These are phyloP conservation scores for Dermatemys mawii DNA, from an alignment of 2,113 vertebrate genomes.

Conservation along the genomic window DNA sequence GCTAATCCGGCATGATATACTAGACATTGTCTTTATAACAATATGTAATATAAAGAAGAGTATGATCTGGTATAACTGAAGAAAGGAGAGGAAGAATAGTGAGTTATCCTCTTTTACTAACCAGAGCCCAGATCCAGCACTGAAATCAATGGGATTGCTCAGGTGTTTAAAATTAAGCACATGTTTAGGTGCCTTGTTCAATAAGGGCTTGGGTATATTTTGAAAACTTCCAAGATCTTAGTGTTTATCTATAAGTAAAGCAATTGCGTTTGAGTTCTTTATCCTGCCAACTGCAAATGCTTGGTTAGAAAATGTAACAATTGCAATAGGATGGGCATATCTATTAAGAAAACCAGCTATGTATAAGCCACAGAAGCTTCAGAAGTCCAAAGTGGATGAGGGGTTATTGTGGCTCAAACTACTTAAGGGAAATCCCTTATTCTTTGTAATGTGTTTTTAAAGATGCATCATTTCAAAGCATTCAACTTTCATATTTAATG, in stretches of 20 bases:
- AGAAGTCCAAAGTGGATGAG: background rate
- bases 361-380: background rate
- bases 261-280: too few relatives aligned
- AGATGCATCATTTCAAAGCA: background rate
- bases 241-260: background rate
- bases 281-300: background rate
- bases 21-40: background rate
- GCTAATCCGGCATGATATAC: background rate
- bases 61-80: background rate
- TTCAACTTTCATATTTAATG: background rate
- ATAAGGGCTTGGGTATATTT: background rate
- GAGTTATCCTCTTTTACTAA: background rate
- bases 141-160: background rate
- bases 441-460: background rate
- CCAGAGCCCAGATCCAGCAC: background rate
- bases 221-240: background rate
- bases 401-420: background rate
- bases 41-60: background rate
- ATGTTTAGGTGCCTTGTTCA: background rate
- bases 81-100: background rate
- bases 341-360: background rate
- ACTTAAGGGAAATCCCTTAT: background rate
- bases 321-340: background rate
- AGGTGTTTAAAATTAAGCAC: background rate
- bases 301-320: background rate